Base-by-base conservation (phyloP, 2,113 vertebrate species). In the Gallinago media region DNA sequence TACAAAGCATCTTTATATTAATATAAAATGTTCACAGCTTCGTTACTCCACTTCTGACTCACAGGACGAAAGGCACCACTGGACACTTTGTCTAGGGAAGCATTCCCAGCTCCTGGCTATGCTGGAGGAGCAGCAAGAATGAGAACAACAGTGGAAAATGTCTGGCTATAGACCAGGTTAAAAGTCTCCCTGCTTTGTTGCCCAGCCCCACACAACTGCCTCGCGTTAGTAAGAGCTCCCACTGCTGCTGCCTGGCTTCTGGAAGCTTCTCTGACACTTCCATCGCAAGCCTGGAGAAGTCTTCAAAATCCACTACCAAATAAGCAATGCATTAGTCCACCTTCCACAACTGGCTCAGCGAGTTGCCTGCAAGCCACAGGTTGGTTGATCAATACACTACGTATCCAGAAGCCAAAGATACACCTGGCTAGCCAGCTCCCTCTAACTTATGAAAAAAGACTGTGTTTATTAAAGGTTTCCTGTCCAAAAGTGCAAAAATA, bases 31-130 rank as follows among this genome's bases (percentile, higher is more conserved):
- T 50, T 79, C 76, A 3, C 31, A 65, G 15, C 47, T 61, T 72
- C 66, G 82, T 93, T 61, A n/a, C 26, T 81, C 68, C 46, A 25
- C 15, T 72, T 82, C 40, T 94, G 92, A 88, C 62, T 92, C 92
- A 82, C 2, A 79, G 36, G 75, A 92, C 3, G 0, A 61, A 75
- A 85, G 16, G 27, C 40, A 83, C 47, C 54, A 31, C 78, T 17
- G 75, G 94, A 66, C 67, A 79, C 54, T 12, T 85, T 32, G 29
- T 32, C 54, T 31, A 68, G 38, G 86, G 62, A 90, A 87, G 47
- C 0, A 1, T 42, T 87, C 68, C 56, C 92, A 85, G 38, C 47
- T 89, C 38, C 32, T 65, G 61, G 73, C 70, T 82, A 42, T 6
- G 47, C 52, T 84, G 32, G 32, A 61, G 84, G 56, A 93, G 22